Percentiles rank a stretch among this genome's conserved stretches.
These are phyloP conservation scores for Neogobius melanostomus DNA, from an alignment of 2,113 vertebrate species.

Conservation along the genomic window DNA sequence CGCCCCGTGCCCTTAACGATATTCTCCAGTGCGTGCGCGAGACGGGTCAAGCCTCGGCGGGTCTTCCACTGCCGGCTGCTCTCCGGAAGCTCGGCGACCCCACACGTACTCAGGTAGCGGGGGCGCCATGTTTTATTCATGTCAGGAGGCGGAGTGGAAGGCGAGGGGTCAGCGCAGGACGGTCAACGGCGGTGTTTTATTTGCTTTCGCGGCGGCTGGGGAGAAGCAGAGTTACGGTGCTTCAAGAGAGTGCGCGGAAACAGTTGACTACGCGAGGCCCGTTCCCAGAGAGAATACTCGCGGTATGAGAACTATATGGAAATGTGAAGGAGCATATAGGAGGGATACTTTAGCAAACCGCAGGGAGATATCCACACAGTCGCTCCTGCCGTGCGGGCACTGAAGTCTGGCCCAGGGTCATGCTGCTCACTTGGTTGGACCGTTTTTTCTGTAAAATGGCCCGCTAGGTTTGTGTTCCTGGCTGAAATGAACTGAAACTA, in stretches of 20 bases:
- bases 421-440: not conserved
- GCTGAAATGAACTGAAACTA: not conserved
- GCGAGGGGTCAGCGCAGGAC: conserved; percentile 19
- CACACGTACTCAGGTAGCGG: conserved; percentile 60
- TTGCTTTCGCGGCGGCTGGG: conserved; percentile 47
- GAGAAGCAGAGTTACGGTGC: conserved; percentile 26
- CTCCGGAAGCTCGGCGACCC: conserved; percentile 54
- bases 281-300: conserved; percentile 33
- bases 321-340: not conserved
- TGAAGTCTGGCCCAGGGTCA: not conserved
- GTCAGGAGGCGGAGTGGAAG: conserved; percentile 43
- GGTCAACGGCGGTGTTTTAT: conserved; percentile 65
- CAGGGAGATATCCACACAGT: not conserved
- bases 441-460: not conserved
- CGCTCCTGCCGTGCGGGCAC: not conserved
- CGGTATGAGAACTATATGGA: not conserved
- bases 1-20: not conserved
- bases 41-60: conserved; percentile 58
- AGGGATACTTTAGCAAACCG: not conserved
- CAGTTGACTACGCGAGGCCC: conserved; percentile 30
- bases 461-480: not conserved
- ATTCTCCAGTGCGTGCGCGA: conserved; percentile 11
- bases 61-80: conserved; percentile 49
- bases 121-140: conserved; percentile 71
- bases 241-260: conserved; percentile 40